Percentiles rank a stretch among this genome's conserved stretches.
phyloP scores from a whole-genome alignment of 2,888 invertebrate species.

The Pseudococcus viburni region DNA sequence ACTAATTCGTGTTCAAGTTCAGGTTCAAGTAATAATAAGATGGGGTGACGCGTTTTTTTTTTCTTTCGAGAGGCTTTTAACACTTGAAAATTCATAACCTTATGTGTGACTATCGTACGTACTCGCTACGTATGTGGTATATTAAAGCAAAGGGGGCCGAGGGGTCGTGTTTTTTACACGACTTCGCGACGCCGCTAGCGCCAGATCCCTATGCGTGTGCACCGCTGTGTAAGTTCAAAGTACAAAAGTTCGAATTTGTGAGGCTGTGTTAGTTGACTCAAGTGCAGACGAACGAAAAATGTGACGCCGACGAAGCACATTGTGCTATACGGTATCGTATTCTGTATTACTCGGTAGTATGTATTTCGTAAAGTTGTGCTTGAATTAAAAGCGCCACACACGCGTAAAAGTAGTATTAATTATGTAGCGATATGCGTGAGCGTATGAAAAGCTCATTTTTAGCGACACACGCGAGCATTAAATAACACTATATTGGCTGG shows the following conservation, averaged over 20 bases:
- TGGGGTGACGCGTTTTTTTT: not conserved
- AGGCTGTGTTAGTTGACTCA: not conserved
- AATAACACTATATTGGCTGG: not conserved
- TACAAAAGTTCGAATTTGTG: not conserved
- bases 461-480: not conserved
- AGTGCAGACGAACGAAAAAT: conserved; percentile 8
- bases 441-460: conserved; percentile 1
- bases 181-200: not conserved
- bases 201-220: not conserved
- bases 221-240: not conserved
- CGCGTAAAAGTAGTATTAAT: not conserved
- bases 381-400: not conserved
- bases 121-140: not conserved
- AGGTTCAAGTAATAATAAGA: conserved; percentile 35
- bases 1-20: conserved; percentile 48
- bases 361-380: not conserved
- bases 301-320: not conserved
- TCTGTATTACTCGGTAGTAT: not conserved
- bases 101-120: not conserved
- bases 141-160: not conserved
- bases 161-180: not conserved
- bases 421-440: conserved; percentile 28
- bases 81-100: conserved; percentile 34
- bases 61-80: conserved; percentile 8
- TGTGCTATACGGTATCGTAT: not conserved